A percentile compares a stretch with the other conserved stretches of the same genome.
Evolutionary conservation across 2,113 vertebrate species (phyloP).

Genomic region (Scytalopus superciliaris): DNA sequence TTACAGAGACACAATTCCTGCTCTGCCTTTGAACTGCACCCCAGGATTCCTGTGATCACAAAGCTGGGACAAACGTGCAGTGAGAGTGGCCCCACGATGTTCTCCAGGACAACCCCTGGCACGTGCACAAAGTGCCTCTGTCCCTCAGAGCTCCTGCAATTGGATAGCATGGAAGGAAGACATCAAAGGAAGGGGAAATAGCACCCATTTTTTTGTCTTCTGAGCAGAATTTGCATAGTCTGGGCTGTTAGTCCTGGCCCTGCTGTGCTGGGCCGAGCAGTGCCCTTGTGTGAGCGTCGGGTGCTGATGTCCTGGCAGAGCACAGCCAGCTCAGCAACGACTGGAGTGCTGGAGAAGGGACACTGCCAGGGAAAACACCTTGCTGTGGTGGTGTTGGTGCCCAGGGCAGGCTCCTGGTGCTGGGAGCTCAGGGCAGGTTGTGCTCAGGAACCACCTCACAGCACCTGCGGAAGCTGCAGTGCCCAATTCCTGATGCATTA

Average conservation of each 20-base stretch:
- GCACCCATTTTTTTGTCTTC: neutral
- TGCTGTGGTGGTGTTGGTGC: accelerated
- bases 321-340: neutral
- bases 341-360: neutral
- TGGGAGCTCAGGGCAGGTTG: neutral
- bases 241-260: neutral
- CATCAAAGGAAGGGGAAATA: neutral
- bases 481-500: accelerated
- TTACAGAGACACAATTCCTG: neutral
- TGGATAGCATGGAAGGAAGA: neutral
- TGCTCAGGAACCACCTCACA: neutral
- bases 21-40: neutral
- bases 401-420: neutral
- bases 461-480: neutral
- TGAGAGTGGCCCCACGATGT: neutral
- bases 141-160: too few relatives aligned
- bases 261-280: neutral
- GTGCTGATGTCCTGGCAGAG: neutral
- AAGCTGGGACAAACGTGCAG: neutral
- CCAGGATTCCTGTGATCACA: neutral
- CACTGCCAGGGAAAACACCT: accelerated
- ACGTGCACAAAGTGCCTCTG: neutral
- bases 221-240: too few relatives aligned
- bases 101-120: neutral
- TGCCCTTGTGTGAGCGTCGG: accelerated